Evolutionary conservation across 2,888 invertebrate genomes (phyloP).

Genomic region (Oscheius sp.): DNA sequence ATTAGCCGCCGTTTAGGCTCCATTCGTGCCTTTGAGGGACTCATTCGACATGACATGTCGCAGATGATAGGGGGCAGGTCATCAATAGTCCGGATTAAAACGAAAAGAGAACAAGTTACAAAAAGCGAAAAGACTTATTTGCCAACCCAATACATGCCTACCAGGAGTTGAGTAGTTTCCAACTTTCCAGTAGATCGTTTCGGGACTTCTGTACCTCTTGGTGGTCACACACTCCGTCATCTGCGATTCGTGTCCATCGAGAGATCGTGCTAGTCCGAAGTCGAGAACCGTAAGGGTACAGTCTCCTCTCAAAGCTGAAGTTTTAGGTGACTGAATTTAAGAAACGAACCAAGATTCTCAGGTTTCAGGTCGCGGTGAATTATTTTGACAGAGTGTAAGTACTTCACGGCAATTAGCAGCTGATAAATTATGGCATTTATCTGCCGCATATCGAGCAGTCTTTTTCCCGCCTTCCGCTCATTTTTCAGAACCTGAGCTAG

Average conservation of each 20-base stretch:
- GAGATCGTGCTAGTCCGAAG: slow-evolving; percentile 66
- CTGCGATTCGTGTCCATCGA: slow-evolving; percentile 37
- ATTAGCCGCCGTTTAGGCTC: too few relatives aligned
- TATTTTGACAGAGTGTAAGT: slow-evolving; percentile 70
- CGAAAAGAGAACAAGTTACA: too few relatives aligned
- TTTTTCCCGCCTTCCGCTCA: slow-evolving; percentile 37
- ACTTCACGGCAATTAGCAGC: slow-evolving; percentile 91
- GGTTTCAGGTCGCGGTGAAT: slow-evolving; percentile 3
- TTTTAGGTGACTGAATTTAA: neutral
- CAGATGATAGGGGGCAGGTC: too few relatives aligned
- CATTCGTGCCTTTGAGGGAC: too few relatives aligned
- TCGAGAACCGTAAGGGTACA: slow-evolving; percentile 67
- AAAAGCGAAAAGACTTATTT: too few relatives aligned
- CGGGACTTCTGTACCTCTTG: slow-evolving; percentile 68
- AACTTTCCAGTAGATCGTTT: slow-evolving; percentile 70
- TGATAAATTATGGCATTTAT: slow-evolving; percentile 98
- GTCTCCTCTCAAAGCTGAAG: slow-evolving; percentile 55
- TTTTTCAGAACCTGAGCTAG: slow-evolving; percentile 55
- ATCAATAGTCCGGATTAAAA: too few relatives aligned
- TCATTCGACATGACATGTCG: too few relatives aligned
- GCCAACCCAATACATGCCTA: neutral
- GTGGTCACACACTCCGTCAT: slow-evolving; percentile 64
- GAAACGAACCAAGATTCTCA: neutral
- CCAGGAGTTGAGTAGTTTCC: slow-evolving; percentile 53
- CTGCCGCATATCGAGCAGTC: slow-evolving; percentile 93